These are phyloP conservation scores for Otus scops DNA, from an alignment of 2,797 vertebrate species.

Conservation along the genomic window DNA sequence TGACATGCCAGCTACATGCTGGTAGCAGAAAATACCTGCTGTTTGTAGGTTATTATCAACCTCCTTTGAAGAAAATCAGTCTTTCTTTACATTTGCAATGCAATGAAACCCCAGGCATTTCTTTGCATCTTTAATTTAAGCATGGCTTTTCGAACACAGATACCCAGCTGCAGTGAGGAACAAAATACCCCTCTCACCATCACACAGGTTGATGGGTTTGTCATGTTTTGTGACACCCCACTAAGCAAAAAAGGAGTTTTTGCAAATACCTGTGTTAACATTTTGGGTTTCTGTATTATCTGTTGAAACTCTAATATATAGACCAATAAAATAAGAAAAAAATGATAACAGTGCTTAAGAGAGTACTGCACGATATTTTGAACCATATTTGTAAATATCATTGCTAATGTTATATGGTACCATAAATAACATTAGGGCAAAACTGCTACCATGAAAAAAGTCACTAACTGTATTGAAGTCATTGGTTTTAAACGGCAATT, in stretches of 20 bases:
- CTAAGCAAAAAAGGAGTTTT: background rate
- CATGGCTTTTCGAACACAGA: conserved; percentile 35
- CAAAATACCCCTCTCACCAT: background rate
- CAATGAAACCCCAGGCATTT: conserved; percentile 61
- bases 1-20: conserved; percentile 65
- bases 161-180: conserved; percentile 36
- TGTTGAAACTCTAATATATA: background rate
- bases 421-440: background rate
- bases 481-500: background rate
- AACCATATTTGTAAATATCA: background rate
- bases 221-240: background rate
- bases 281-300: background rate
- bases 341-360: background rate
- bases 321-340: background rate
- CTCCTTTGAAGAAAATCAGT: conserved; percentile 61
- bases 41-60: conserved; percentile 69
- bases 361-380: background rate
- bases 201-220: background rate
- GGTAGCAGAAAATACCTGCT: conserved; percentile 70
- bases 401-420: background rate
- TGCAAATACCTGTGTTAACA: background rate
- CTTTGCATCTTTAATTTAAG: conserved; percentile 63
- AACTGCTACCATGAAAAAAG: background rate
- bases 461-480: background rate
- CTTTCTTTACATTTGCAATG: conserved; percentile 67